These are phyloP conservation scores for Achlya flavicornis DNA, from an alignment of 2,888 invertebrate species.

Conservation along the genomic window DNA sequence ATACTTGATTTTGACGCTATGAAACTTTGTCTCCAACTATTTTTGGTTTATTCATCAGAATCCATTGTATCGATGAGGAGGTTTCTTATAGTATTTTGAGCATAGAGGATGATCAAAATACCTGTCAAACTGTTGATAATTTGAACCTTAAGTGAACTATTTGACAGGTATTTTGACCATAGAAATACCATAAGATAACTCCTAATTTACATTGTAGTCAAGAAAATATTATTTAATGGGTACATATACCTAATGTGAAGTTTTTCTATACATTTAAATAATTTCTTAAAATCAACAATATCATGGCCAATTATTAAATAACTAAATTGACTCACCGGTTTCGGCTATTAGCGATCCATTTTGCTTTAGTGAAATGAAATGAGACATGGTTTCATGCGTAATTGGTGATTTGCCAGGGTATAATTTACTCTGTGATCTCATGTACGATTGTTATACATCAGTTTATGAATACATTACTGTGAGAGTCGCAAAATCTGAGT, in stretches of 20 bases:
- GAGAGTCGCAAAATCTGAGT: constrained; percentile 55
- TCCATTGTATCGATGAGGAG: not conserved
- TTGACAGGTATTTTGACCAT: too few relatives aligned
- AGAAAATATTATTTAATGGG: too few relatives aligned
- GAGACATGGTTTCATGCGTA: constrained; percentile 56
- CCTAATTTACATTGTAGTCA: too few relatives aligned
- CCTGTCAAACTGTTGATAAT: too few relatives aligned
- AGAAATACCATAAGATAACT: too few relatives aligned
- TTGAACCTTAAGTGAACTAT: too few relatives aligned
- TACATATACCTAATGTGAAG: too few relatives aligned
- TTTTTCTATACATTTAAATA: not conserved
- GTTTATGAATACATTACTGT: constrained; percentile 56
- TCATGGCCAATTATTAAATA: not conserved
- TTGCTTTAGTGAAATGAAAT: not conserved
- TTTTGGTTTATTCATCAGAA: constrained; percentile 11
- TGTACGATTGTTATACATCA: constrained; percentile 73
- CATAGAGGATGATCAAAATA: too few relatives aligned
- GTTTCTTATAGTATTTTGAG: too few relatives aligned
- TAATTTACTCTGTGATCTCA: constrained; percentile 82
- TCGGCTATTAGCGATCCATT: not conserved
- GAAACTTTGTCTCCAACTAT: constrained; percentile 44
- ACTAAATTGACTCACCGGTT: not conserved
- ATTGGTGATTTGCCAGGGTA: constrained; percentile 74
- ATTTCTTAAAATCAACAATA: not conserved
- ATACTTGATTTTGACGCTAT: constrained; percentile 56